Evolutionary conservation across 2,113 vertebrate genomes (phyloP).

Genomic region (Plecturocebus donacophilus): DNA sequence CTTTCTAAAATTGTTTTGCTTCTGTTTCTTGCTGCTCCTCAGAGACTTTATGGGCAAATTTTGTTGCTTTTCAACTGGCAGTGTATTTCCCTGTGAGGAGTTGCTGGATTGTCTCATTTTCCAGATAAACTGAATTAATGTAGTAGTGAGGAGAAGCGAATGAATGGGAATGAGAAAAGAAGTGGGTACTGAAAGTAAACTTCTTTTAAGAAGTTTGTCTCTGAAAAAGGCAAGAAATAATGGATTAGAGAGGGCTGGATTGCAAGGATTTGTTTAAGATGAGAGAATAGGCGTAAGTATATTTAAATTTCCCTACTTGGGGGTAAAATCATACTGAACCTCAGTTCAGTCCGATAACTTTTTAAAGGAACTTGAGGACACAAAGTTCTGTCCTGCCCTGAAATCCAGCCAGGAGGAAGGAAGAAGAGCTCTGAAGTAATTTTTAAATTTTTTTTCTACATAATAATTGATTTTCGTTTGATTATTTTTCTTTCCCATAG

Average conservation of each 20-base stretch:
- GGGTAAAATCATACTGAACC: background rate
- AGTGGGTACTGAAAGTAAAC: background rate
- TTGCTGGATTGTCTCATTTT: slow-evolving; percentile 19
- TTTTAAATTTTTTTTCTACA: background rate
- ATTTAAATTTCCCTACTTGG: background rate
- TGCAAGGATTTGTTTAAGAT: background rate
- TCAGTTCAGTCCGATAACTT: background rate
- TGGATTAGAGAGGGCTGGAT: background rate
- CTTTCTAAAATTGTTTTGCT: slow-evolving; percentile 12
- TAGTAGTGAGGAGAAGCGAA: background rate
- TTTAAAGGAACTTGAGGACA: background rate
- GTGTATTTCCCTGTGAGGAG: background rate
- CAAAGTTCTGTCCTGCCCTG: background rate
- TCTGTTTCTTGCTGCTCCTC: background rate
- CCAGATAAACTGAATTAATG: background rate
- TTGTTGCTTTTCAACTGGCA: background rate
- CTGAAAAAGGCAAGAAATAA: background rate
- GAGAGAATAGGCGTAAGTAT: background rate
- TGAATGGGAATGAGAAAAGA: background rate
- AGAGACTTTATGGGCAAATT: background rate
- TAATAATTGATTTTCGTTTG: slow-evolving; percentile 5
- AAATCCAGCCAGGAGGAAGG: background rate
- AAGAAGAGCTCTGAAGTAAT: background rate
- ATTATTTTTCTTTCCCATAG: slow-evolving; percentile 8
- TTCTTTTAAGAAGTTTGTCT: background rate